Percentiles rank a stretch among this genome's conserved stretches.
Evolutionary conservation across 2,113 vertebrate species (phyloP).

Genomic region (Phocoena sinus): DNA sequence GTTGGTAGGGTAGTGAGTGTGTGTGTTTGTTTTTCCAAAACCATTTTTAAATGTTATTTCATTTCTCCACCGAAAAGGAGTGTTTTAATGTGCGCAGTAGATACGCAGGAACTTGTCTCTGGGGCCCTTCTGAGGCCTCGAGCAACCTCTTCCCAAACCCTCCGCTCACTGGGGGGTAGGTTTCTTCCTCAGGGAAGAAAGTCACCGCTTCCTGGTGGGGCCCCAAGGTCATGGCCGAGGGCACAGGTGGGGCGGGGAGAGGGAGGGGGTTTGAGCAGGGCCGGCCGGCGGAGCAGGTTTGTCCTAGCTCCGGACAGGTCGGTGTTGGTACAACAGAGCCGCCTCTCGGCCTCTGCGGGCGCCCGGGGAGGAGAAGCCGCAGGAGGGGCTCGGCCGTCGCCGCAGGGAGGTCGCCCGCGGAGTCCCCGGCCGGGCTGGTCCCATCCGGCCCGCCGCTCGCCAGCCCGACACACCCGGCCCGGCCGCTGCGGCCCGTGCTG

Average conservation of each 20-base stretch:
- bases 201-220: constrained; percentile 45
- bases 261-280: neutral
- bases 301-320: constrained; percentile 45
- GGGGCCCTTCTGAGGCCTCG: neutral
- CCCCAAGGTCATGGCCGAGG: neutral
- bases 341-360: neutral
- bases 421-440: neutral
- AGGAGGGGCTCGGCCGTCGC: neutral
- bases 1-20: neutral
- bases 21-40: neutral
- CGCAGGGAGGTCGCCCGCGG: neutral
- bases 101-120: neutral
- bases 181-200: neutral
- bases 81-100: neutral
- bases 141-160: neutral
- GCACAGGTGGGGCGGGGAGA: neutral
- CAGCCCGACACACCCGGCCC: neutral
- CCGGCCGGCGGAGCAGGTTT: neutral
- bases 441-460: neutral
- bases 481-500: fast-evolving
- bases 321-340: constrained; percentile 62
- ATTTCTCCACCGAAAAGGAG: neutral
- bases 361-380: neutral
- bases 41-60: neutral
- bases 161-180: neutral